Evolutionary conservation across 2,888 invertebrate species (phyloP).

Genomic region (Drosophila pseudotalamancana): DNA sequence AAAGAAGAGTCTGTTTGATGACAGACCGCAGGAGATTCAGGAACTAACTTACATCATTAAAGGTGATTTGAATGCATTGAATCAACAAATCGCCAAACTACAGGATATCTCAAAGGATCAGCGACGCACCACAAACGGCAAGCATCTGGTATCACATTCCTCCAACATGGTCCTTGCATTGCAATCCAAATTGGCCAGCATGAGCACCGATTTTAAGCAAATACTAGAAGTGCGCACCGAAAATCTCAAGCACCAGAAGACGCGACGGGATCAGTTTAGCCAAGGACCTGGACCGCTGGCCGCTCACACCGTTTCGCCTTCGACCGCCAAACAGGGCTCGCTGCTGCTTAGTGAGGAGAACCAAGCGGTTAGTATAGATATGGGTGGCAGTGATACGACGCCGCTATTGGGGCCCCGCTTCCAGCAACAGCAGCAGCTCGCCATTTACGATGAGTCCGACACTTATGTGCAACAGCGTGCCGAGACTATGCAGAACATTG

Average conservation of each 20-base stretch:
- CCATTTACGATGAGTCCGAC: slow-evolving; percentile 94
- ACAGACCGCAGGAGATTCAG: slow-evolving; percentile 97
- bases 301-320: slow-evolving; percentile 86
- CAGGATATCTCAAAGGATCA: slow-evolving; percentile 92
- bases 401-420: slow-evolving; percentile 84
- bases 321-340: slow-evolving; percentile 85
- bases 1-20: slow-evolving; percentile 98
- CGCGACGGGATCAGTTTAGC: slow-evolving; percentile 92
- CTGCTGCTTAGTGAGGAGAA: slow-evolving; percentile 86
- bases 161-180: slow-evolving; percentile 96
- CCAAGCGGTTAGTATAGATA: slow-evolving; percentile 93
- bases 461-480: slow-evolving; percentile 96
- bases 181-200: slow-evolving; percentile 97
- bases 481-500: slow-evolving; percentile 99
- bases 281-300: slow-evolving; percentile 86
- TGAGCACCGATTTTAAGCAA: slow-evolving; percentile 99
- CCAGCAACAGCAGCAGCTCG: slow-evolving; percentile 87
- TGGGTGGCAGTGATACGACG: slow-evolving; percentile 86
- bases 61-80: slow-evolving; percentile 96
- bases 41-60: slow-evolving; percentile 98
- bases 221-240: slow-evolving; percentile 98
- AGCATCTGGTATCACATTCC: slow-evolving; percentile 95
- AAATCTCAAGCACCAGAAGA: slow-evolving; percentile 98
- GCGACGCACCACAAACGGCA: slow-evolving; percentile 86
- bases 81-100: slow-evolving; percentile 97